Evolutionary conservation across 64 coral and sea anemone species (phyloP).

Genomic region (Stylophora pistillata): DNA sequence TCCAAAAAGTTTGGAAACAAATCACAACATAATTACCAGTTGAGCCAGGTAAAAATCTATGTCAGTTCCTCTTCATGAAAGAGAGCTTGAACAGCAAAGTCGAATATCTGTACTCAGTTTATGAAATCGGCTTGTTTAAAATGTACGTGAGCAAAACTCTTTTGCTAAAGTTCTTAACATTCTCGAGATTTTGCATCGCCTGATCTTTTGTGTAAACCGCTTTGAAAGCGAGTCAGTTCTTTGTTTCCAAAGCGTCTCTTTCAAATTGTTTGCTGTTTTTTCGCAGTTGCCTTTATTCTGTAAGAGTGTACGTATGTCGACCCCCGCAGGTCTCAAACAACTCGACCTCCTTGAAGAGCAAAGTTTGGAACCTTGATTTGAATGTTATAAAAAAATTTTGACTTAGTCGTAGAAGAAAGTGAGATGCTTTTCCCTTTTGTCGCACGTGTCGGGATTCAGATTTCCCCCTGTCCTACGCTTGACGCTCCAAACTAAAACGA

Average conservation of each 20-base stretch:
- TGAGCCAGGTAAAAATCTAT: background rate
- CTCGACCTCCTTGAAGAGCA: background rate
- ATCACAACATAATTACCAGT: background rate
- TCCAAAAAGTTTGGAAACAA: background rate
- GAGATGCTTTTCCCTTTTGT: no score
- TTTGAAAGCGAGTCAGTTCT: background rate
- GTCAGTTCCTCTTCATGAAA: no score
- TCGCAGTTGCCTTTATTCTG: background rate
- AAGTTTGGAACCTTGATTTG: background rate
- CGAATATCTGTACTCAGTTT: background rate
- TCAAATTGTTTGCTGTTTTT: background rate
- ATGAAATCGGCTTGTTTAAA: background rate
- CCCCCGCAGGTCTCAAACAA: background rate
- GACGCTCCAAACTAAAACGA: no score
- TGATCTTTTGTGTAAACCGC: background rate
- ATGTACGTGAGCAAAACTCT: background rate
- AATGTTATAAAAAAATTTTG: no score
- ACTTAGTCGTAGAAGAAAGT: no score
- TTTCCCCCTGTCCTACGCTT: no score
- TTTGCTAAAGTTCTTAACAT: background rate
- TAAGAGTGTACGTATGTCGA: background rate
- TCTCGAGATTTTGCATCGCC: background rate
- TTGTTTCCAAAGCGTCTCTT: conserved; percentile 15
- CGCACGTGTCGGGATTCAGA: no score
- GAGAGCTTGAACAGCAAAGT: background rate